Conservation (phyloP, 92 coral and sea anemone genomes). For the Paramuricea clavata region DNA sequence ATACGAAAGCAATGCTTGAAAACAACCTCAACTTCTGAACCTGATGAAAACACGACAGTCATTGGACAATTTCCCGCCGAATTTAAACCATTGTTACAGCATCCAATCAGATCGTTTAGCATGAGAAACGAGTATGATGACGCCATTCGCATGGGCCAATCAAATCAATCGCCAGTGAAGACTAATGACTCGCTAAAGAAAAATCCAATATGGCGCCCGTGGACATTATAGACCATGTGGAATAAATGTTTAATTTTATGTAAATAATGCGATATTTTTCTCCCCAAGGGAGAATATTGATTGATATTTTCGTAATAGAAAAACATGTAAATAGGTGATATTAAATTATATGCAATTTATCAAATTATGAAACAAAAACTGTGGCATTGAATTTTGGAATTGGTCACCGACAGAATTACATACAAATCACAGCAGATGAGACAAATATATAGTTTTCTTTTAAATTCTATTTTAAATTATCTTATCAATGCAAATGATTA, state of each 20-base stretch:
- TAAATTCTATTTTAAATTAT: background rate
- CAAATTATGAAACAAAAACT: no score
- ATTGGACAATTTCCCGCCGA: constrained; percentile 7
- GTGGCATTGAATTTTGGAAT: no score
- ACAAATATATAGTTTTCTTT: background rate
- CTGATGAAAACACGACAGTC: background rate
- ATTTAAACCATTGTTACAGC: constrained; percentile 41
- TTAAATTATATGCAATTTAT: no score
- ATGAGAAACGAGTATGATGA: background rate
- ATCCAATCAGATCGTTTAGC: constrained; percentile 44
- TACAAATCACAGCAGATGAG: background rate
- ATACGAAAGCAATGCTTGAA: background rate
- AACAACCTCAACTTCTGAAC: background rate
- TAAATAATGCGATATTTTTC: background rate
- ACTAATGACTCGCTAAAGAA: background rate
- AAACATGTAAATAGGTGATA: background rate
- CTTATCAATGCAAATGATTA: background rate
- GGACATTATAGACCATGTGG: background rate
- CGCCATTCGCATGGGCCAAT: background rate
- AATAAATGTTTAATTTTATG: background rate
- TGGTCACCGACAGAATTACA: no score
- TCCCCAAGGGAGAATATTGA: background rate
- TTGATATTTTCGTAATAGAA: background rate
- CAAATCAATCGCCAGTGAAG: background rate
- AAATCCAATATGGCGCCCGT: constrained; percentile 35